Percentiles rank a stretch among this genome's conserved stretches.
These are phyloP conservation scores for Drosophila phalerata DNA, from an alignment of 2,888 invertebrate species.

Conservation along the genomic window DNA sequence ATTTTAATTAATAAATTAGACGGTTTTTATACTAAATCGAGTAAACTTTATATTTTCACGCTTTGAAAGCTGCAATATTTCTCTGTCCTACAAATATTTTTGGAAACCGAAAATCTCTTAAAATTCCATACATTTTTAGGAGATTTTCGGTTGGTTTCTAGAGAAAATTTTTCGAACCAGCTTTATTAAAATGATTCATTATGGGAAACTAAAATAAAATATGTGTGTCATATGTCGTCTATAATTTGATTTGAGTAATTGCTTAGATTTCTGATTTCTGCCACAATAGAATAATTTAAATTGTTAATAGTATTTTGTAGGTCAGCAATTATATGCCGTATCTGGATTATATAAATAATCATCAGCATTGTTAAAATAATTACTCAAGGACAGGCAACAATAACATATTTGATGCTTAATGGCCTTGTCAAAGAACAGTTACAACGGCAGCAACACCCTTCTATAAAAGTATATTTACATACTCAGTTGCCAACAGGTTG, in stretches of 20 bases:
- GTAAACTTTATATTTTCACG: no score
- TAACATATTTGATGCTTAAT: conserved; percentile 17
- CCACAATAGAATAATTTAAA: conserved; percentile 6
- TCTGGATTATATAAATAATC: neutral
- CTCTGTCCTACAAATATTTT: no score
- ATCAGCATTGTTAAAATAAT: conserved; percentile 17
- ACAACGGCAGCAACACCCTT: neutral
- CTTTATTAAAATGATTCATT: no score
- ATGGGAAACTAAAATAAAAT: no score
- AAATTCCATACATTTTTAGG: no score
- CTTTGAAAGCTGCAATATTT: no score
- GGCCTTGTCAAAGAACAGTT: conserved; percentile 18
- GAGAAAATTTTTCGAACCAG: no score
- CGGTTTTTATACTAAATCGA: no score
- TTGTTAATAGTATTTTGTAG: conserved; percentile 3
- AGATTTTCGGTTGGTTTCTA: no score
- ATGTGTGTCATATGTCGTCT: neutral
- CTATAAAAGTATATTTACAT: conserved; percentile 32
- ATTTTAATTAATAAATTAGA: no score
- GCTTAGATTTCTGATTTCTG: conserved; percentile 1
- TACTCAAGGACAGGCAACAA: neutral
- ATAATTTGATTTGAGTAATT: conserved; percentile 21
- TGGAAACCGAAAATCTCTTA: no score
- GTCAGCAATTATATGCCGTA: conserved; percentile 10
- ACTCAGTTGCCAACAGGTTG: conserved; percentile 69